Evolutionary conservation across 2,113 vertebrate genomes (phyloP).

Genomic region (Xiphias gladius): DNA sequence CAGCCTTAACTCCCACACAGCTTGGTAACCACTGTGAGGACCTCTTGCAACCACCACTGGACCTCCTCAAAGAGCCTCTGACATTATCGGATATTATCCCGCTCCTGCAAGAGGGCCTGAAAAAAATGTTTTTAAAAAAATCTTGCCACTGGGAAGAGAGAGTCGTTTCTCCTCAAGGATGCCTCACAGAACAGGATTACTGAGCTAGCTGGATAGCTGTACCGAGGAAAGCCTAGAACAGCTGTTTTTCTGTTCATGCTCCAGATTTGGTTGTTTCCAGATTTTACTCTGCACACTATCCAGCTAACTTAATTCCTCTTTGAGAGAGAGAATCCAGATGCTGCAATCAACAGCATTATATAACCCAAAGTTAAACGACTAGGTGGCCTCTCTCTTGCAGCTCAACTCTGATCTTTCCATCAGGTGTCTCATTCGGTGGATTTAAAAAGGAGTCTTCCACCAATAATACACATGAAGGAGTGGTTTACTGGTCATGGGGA

Average conservation of each 20-base stretch:
- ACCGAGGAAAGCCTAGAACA: constrained; percentile 3
- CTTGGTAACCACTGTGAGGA: not conserved
- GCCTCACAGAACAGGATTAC: constrained; percentile 2
- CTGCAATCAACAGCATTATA: not conserved
- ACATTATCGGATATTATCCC: not conserved
- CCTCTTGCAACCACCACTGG: not conserved
- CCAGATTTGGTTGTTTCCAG: constrained; percentile 16
- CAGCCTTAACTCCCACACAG: constrained; percentile 3
- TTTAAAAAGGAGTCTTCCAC: constrained; percentile 3
- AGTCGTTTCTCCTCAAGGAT: not conserved
- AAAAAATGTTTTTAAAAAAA: not conserved
- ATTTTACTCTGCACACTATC: not conserved
- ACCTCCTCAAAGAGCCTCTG: not conserved
- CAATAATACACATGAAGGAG: not conserved
- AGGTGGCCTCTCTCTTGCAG: not conserved
- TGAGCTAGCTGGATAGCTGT: constrained; percentile 11
- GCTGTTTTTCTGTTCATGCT: constrained; percentile 14
- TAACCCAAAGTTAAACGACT: not conserved
- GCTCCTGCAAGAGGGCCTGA: not conserved
- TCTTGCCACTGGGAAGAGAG: not conserved
- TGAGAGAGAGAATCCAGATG: constrained; percentile 14
- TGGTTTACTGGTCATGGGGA: not conserved
- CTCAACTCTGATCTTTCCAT: constrained; percentile 6
- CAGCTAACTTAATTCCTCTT: constrained; percentile 5
- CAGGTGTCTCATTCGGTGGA: not conserved